Conservation (phyloP, 2,113 vertebrate genomes). For the Periophthalmodon schlosseri region DNA sequence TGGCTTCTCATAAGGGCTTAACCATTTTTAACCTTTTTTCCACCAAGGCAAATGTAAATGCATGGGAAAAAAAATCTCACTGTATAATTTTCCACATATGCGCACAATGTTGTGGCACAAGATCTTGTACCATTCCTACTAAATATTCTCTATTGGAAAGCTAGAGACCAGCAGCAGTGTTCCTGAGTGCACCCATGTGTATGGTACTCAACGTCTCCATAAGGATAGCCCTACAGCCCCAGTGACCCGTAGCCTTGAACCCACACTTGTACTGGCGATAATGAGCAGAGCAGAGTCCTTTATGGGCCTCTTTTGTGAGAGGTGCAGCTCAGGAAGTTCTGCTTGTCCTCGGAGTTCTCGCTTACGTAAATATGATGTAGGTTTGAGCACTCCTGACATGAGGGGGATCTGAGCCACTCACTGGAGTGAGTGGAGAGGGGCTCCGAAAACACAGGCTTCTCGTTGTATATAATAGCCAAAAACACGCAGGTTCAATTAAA, state of each 20-base stretch:
- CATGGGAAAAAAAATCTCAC: no score
- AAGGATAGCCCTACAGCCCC: neutral
- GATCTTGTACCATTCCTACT: no score
- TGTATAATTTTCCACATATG: no score
- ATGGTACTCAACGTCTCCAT: neutral
- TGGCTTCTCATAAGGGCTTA: no score
- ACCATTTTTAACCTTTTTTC: no score
- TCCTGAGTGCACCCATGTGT: neutral
- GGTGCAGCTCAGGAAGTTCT: slow-evolving; percentile 57
- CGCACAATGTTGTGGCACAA: no score
- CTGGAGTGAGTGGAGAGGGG: neutral
- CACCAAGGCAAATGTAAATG: no score
- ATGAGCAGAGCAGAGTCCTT: slow-evolving; percentile 30
- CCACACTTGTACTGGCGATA: neutral
- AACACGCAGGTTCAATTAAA: no score
- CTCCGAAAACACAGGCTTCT: neutral
- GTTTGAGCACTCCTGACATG: slow-evolving; percentile 27
- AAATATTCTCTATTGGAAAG: no score
- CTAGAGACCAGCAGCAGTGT: neutral
- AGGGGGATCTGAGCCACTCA: slow-evolving; percentile 17
- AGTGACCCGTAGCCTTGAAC: neutral
- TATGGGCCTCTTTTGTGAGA: slow-evolving; percentile 40
- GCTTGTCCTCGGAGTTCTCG: slow-evolving; percentile 22
- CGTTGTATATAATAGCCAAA: no score
- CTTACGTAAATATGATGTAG: slow-evolving; percentile 59